Conservation (phyloP, 37 sponge, comb jelly and placozoan species). For the Beroe ovata region DNA sequence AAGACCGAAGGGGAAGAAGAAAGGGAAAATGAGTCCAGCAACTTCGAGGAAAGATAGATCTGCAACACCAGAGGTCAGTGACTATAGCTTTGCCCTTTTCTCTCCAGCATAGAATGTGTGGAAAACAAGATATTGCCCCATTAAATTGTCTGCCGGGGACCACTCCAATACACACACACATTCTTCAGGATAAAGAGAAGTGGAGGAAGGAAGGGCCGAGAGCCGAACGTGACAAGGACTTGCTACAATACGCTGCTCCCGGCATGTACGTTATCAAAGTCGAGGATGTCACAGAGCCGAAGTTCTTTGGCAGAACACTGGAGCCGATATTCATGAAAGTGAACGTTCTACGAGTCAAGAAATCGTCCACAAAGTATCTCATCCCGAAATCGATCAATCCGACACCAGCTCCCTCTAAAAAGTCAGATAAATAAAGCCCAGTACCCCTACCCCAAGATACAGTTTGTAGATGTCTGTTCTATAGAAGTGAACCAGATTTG, state of each 20-base stretch:
- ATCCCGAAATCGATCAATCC: slow-evolving; percentile 10
- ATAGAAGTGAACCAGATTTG: too few relatives aligned
- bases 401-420: not conserved
- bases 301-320: slow-evolving; percentile 12
- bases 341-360: slow-evolving; percentile 29
- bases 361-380: slow-evolving; percentile 58
- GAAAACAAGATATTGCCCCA: too few relatives aligned
- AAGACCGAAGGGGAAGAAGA: slow-evolving; percentile 65
- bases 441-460: too few relatives aligned
- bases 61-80: slow-evolving; percentile 37
- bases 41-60: slow-evolving; percentile 23
- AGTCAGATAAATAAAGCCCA: not conserved
- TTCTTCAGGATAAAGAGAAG: slow-evolving; percentile 40
- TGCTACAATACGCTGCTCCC: slow-evolving; percentile 31
- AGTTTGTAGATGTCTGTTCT: too few relatives aligned
- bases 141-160: too few relatives aligned
- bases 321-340: slow-evolving; percentile 41
- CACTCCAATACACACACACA: too few relatives aligned
- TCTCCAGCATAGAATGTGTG: too few relatives aligned
- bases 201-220: slow-evolving; percentile 47
- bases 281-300: slow-evolving; percentile 38
- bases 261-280: slow-evolving; percentile 32
- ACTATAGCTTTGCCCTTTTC: too few relatives aligned
- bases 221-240: slow-evolving; percentile 59
- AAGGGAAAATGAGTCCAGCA: slow-evolving; percentile 64